Evolutionary conservation across 2,888 invertebrate genomes (phyloP), one percentile per base, ranked within the genome.

Genomic region (Norana najaformis): DNA sequence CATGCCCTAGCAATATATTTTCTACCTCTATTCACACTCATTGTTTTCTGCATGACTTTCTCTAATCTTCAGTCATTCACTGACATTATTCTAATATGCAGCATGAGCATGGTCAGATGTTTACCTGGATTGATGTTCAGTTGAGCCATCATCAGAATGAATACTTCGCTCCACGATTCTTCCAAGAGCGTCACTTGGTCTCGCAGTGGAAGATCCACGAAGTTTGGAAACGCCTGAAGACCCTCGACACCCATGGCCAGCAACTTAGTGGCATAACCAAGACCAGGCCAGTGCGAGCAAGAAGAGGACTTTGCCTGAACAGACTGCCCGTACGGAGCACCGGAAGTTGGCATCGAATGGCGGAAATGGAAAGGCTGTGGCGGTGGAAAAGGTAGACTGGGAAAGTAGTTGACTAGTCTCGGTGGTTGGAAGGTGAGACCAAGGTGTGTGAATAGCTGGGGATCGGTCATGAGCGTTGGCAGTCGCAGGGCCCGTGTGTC

Each of bases 121-220:
- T 85, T 96, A 92, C 97, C 97, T 69, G 97, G 96, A 36, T 96
- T 96, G 91, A 97, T 96, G 3, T 96, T 96, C 96, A 97, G 97
- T 93, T 98, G 97, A 0, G 97, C 97, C 18, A 97, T 97, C 53
- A 97, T 97, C 20, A 98, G 94, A 1, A 97, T 96, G 94, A 97
- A 97, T 8, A 98, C 95, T 94, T 97, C 97, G 93, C 96, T 96
- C 98, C 98, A 98, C 41, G 97, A 96, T 93, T 96, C 96, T 93
- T 97, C 97, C 90, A 98, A 95, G 83, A 98, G 95, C 89, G 96
- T 96, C 0, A 96, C 96, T 94, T 97, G 97, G 93, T 97, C 97
- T 89, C 96, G 94, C 92, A 96, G 96, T 0, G 96, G 96, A 90
- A 97, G 95, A 96, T 97, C 97, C 34, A 96, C 95, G 94, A 97